Conservation (phyloP, 2,113 vertebrate genomes). For the Peromyscus polionotus region DNA sequence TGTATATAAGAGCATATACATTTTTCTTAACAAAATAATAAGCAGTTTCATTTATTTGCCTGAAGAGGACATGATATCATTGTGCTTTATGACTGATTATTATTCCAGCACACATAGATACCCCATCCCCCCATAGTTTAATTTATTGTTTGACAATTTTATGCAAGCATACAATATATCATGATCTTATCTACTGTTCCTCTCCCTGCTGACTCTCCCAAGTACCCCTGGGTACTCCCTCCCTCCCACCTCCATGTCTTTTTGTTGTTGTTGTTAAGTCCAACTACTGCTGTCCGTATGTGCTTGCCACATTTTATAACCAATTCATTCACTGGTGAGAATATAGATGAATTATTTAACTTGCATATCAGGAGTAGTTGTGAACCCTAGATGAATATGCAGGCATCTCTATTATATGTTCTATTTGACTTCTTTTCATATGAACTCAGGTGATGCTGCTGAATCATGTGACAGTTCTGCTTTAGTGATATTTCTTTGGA, state of each 20-base stretch:
- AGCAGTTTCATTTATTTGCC: too few relatives aligned
- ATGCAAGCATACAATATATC: too few relatives aligned
- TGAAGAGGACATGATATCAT: too few relatives aligned
- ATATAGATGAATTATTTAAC: neutral
- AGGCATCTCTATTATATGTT: neutral
- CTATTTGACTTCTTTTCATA: neutral
- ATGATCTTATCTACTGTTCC: neutral
- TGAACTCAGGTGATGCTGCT: neutral
- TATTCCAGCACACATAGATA: neutral
- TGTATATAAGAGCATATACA: too few relatives aligned
- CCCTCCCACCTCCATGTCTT: too few relatives aligned
- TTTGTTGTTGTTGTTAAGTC: neutral
- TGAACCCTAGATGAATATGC: neutral
- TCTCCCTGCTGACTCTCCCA: neutral
- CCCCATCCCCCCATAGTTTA: constrained; percentile 30
- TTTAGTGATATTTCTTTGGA: neutral
- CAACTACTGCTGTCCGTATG: neutral
- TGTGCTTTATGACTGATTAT: neutral
- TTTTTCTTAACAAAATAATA: too few relatives aligned
- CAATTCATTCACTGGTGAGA: neutral
- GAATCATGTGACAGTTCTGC: neutral
- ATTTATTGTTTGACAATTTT: neutral
- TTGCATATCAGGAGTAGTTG: too few relatives aligned
- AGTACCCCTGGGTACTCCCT: neutral
- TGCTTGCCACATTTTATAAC: neutral